Evolutionary conservation across 2,888 invertebrate genomes (phyloP), one percentile per base, ranked within the genome.

Genomic region (Magallana nippona): DNA sequence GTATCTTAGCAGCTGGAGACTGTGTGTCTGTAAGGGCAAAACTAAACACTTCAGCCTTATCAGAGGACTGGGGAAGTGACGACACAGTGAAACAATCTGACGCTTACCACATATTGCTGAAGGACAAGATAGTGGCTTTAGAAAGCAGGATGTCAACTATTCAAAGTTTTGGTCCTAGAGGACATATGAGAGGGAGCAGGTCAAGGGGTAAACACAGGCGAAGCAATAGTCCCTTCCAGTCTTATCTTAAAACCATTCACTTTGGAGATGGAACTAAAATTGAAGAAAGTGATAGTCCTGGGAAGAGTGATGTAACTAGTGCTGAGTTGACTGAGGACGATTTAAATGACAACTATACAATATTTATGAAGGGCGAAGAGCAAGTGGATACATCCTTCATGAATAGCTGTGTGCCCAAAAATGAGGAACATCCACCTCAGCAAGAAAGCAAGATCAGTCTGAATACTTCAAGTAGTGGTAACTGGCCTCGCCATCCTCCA

Each of bases 211-310:
- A 27, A 71, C 71, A 71, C 71, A 71, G 71, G 15, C 71, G 32
- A 22, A 71, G 32, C 15, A 15, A 22, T 27, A 32, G 71, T 15
- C 71, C 71, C 27, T 71, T 71, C 22, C 71, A 71, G 27, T 27
- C 71, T 2, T 71, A 71, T 71, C 71, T 71, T 2, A 71, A 71
- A 32, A 71, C 71, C 13, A 71, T 71, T 71, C 71, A 27, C 71
- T 27, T 27, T 11, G 71, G 27, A 32, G 32, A 71, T 71, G 71
- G 27, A 71, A 71, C 71, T 11, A 71, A 11, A 15, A 17, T 71
- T 71, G 71, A 71, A 15, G 32, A 71, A 32, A 27, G 15, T 27
- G 32, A 71, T 71, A 71, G 19, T n/a, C n/a, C 60, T 19, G 60
- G 19, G 10, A 17, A 17, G 10, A 10, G 60, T 1, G n/a, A n/a